Percentiles rank a stretch among this genome's conserved stretches.
These are phyloP conservation scores for Esperia sulphurella DNA, from an alignment of 2,888 invertebrate species.

Conservation along the genomic window DNA sequence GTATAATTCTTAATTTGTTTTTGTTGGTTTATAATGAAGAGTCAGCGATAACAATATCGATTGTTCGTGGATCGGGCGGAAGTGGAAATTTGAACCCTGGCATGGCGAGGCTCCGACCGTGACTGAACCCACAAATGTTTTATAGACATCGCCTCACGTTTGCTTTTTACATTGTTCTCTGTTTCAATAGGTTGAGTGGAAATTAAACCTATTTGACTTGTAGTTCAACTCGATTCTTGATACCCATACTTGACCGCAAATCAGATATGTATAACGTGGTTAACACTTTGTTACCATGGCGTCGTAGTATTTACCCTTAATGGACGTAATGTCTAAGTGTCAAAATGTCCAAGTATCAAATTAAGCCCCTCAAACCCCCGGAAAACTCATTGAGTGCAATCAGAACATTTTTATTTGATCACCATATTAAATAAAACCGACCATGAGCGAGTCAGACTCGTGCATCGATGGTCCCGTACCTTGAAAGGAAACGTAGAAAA, in stretches of 20 bases:
- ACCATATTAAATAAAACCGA: no score
- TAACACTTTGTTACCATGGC: background rate
- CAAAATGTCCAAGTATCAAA: no score
- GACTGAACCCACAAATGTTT: conserved; percentile 66
- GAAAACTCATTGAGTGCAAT: no score
- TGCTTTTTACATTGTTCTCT: conserved; percentile 49
- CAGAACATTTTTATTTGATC: no score
- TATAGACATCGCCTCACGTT: conserved; percentile 48
- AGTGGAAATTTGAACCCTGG: conserved; percentile 69
- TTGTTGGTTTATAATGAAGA: conserved; percentile 63
- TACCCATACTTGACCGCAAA: conserved; percentile 8
- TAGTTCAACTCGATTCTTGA: conserved; percentile 16
- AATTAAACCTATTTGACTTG: conserved; percentile 28
- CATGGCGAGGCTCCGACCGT: conserved; percentile 61
- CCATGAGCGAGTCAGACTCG: no score
- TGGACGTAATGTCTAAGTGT: no score
- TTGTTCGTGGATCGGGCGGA: conserved; percentile 68
- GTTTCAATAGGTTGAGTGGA: conserved; percentile 38
- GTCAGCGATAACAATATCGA: conserved; percentile 66
- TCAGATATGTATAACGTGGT: background rate
- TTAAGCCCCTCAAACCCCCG: no score
- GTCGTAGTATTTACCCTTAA: no score
- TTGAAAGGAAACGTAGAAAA: no score
- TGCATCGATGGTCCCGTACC: no score
- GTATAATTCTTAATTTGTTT: conserved; percentile 49